Percentiles rank a stretch among this genome's conserved stretches.
Evolutionary conservation across 1,140 invertebrate genomes (phyloP).

Genomic region (Eulimnadia texana): DNA sequence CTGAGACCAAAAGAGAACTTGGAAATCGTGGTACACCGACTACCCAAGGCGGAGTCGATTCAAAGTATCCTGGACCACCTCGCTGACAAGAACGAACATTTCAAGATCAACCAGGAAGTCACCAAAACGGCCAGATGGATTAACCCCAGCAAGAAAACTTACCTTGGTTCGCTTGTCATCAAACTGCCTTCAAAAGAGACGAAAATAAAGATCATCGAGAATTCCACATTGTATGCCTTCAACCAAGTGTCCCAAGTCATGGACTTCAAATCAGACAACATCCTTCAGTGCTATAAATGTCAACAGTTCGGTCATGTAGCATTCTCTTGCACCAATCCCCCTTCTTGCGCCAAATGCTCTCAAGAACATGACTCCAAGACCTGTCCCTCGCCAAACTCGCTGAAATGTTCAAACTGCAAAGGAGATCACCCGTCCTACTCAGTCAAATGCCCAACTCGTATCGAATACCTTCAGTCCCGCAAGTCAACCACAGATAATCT

Average conservation of each 20-base stretch:
- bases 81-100: neutral
- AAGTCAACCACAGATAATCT: neutral
- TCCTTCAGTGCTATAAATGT: neutral
- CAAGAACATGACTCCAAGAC: neutral
- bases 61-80: too few species aligned
- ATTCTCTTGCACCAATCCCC: neutral
- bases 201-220: neutral
- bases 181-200: neutral
- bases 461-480: neutral
- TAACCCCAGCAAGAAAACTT: neutral
- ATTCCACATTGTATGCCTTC: neutral
- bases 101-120: neutral
- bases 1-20: neutral
- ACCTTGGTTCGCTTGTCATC: neutral
- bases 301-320: slow-evolving; percentile 1
- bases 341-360: neutral
- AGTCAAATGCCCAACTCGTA: neutral
- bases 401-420: slow-evolving; percentile 6
- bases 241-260: neutral
- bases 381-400: neutral
- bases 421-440: neutral
- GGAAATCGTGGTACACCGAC: neutral
- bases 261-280: neutral
- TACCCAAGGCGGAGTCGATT: neutral
- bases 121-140: neutral